Evolutionary conservation across 2,888 invertebrate genomes (phyloP).

Genomic region (Eilema griseolum): DNA sequence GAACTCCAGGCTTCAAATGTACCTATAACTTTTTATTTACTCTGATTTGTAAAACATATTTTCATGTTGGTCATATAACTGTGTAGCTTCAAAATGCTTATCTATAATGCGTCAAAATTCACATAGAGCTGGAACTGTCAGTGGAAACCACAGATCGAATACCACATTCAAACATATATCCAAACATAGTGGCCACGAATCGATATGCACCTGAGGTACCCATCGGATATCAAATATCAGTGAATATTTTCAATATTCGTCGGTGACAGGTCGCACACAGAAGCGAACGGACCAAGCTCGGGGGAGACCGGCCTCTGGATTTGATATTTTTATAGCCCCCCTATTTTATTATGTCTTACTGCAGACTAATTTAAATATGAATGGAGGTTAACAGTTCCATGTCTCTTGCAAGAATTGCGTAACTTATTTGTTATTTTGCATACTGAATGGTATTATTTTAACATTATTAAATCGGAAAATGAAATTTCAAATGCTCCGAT

Average conservation of each 20-base stretch:
- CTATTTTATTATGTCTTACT: slow-evolving; percentile 80
- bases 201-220: slow-evolving; percentile 57
- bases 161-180: slow-evolving; percentile 28
- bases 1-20: too few species aligned
- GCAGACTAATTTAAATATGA: slow-evolving; percentile 80
- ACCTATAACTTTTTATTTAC: neutral
- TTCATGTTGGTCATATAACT: slow-evolving; percentile 12
- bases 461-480: neutral
- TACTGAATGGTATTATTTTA: neutral
- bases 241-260: slow-evolving; percentile 73
- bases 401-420: slow-evolving; percentile 55
- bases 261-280: slow-evolving; percentile 62
- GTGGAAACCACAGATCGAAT: slow-evolving; percentile 20
- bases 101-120: slow-evolving; percentile 28
- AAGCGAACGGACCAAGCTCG: slow-evolving; percentile 43
- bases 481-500: neutral
- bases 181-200: slow-evolving; percentile 43
- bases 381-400: slow-evolving; percentile 76
- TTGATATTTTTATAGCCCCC: slow-evolving; percentile 83
- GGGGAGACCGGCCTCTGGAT: slow-evolving; percentile 63
- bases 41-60: slow-evolving; percentile 11
- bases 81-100: slow-evolving; percentile 27
- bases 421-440: slow-evolving; percentile 5
- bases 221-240: slow-evolving; percentile 57
- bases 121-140: slow-evolving; percentile 25